Conservation (phyloP, 1,140 invertebrate genomes). For the Drosophila pectinifera region DNA sequence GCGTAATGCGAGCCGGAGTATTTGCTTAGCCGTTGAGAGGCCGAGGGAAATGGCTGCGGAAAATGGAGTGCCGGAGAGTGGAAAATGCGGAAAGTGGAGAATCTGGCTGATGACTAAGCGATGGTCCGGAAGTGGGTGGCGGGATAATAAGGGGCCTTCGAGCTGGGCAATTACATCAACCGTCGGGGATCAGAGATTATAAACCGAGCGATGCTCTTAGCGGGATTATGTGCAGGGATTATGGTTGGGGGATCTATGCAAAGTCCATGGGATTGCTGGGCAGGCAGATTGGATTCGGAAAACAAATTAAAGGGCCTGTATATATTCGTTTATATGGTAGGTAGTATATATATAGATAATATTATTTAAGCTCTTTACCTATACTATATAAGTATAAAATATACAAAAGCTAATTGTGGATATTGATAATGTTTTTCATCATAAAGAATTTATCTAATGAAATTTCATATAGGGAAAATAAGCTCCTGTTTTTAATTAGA, state of each 20-base stretch:
- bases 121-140: slow-evolving; percentile 33
- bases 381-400: no score
- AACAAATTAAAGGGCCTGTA: no score
- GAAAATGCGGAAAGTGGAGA: slow-evolving; percentile 14
- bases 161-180: slow-evolving; percentile 35
- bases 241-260: slow-evolving; percentile 5
- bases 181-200: slow-evolving; percentile 34
- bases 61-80: slow-evolving; percentile 13
- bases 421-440: no score
- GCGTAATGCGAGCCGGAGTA: slow-evolving; percentile 65
- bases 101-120: slow-evolving; percentile 40
- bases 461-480: no score
- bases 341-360: no score
- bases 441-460: no score
- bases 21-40: slow-evolving; percentile 58
- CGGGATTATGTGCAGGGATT: slow-evolving; percentile 33
- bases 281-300: background rate
- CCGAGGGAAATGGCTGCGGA: slow-evolving; percentile 1
- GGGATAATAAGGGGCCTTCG: slow-evolving; percentile 1
- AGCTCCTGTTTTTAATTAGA: no score
- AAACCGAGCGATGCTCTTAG: slow-evolving; percentile 35
- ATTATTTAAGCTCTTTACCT: no score
- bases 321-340: background rate
- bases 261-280: background rate
- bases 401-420: no score